Base-by-base conservation (phyloP, 1,140 invertebrate genomes). In the Lamellibrachia luymesi region DNA sequence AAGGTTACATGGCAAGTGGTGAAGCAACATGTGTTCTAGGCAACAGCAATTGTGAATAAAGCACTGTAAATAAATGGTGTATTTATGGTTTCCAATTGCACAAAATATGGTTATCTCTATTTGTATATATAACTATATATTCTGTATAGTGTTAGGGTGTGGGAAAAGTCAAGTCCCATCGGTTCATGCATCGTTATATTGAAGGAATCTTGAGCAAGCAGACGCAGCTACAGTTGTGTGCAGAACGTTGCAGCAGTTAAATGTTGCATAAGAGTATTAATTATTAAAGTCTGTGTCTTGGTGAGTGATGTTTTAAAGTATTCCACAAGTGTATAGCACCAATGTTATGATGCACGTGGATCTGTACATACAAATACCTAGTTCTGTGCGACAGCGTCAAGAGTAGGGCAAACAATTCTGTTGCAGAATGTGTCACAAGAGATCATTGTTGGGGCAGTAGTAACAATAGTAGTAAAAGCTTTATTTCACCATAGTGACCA, bases 71-170 rank as follows among this genome's bases (percentile, higher is more conserved):
- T 80, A 80, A 22, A 80, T 17, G 64, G 64, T 80, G 64, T 80
- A 80, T 80, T 80, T 80, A 80, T 80, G 64, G 64, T 80, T 80
- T 80, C 64, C 64, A 80, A 22, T 80, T 80, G 64, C 64, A 80
- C 13, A 80, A 80, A 80, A 80, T 80, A 10, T 80, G 64, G 64
- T 80, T 80, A 10, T 80, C 64, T 80, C 13, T 80, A 4, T 22
- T 2, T 80, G 64, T 80, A 22, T 80, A 80, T 80, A 80, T 80
- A 80, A 80, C 64, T 80, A 22, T 80, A 80, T 80, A 80, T 80
- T 22, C 64, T 80, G 64, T 80, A 80, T 80, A 80, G 64, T 80
- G 64, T 22, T 80, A 80, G 7, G 2, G 25, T 22, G 64, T 80
- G 13, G 8, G 64, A 80, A 80, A 22, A 10, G 64, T 80, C 64